Evolutionary conservation across 2,797 vertebrate genomes (phyloP), one percentile per base, ranked within the genome.

Genomic region (Ctenopoma kingsleyae): DNA sequence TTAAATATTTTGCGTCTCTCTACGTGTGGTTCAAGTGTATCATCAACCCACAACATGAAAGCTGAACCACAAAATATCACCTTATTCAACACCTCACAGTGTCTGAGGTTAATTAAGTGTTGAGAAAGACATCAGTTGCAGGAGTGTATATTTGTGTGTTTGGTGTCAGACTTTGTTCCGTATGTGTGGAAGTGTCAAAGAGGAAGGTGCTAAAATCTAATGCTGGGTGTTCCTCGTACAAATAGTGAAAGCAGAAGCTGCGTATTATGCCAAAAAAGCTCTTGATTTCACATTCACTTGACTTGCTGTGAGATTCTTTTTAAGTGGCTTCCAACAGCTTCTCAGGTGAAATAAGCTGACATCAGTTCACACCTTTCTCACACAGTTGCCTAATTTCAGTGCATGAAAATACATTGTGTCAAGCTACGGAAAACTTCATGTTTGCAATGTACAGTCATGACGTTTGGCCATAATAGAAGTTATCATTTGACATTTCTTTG

Each of bases 121-220:
- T 60, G 22, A 74, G 5, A n/a, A 62, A 65, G 19, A 49, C 22
- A 41, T 63, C 59, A 46, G 22, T 47, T 67, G 2, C 20, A 51
- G 47, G 22, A 49, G 32, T 69, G 40, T 63, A 22, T 63, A 22
- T 36, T 13, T 48, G 19, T 66, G 47, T 56, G 40, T 53, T 67
- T 43, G 32, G 36, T 82, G 66, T 58, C 59, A 55, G 63, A 71
- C 62, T 67, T 52, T 36, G 30, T 12, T 25, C 38, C 69, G 40
- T 13, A 57, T 25, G 68, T 78, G 54, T 49, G 15, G 73, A 30
- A 41, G n/a, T 36, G 77, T 44, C 63, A 22, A 66, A 32, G 43
- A 46, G 35, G 38, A 71, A 82, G 63, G 71, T 81, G 83, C 50
- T 71, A 71, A 76, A 83, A 67, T 76, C 23, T 48, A 66, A 49